A percentile compares a stretch with the other conserved stretches of the same genome.
phyloP scores from a whole-genome alignment of 1,140 invertebrate species.

The Brachionus paranguensis region DNA sequence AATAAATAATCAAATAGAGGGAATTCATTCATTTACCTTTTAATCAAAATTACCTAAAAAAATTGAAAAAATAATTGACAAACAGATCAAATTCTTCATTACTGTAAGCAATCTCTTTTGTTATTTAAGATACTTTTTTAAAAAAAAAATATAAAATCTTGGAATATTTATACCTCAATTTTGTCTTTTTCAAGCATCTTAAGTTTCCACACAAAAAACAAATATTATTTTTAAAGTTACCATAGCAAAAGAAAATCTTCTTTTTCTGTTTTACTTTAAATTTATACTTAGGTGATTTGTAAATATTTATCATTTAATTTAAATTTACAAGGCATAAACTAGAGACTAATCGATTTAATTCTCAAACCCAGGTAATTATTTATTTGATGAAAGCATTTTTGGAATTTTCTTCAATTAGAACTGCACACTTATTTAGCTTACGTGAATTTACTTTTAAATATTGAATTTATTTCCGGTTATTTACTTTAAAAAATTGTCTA shows the following conservation, averaged over 20 bases:
- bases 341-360: neutral
- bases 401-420: neutral
- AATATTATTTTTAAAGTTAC: neutral
- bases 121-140: too few species aligned
- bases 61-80: neutral
- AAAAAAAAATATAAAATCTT: neutral
- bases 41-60: neutral
- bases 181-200: neutral
- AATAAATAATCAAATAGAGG: neutral
- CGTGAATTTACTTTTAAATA: neutral
- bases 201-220: neutral
- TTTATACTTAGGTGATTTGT: neutral
- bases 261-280: neutral
- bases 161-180: neutral
- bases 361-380: neutral
- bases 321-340: neutral
- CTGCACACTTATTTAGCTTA: neutral
- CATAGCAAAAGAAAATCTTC: neutral
- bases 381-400: neutral
- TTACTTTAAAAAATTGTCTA: too few species aligned
- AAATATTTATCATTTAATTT: neutral
- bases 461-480: neutral
- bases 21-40: too few species aligned
- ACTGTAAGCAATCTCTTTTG: neutral
- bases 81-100: neutral